A percentile compares a stretch with the other conserved stretches of the same genome.
phyloP scores from a whole-genome alignment of 1,140 invertebrate genomes.

The Plectrocnemia conspersa region DNA sequence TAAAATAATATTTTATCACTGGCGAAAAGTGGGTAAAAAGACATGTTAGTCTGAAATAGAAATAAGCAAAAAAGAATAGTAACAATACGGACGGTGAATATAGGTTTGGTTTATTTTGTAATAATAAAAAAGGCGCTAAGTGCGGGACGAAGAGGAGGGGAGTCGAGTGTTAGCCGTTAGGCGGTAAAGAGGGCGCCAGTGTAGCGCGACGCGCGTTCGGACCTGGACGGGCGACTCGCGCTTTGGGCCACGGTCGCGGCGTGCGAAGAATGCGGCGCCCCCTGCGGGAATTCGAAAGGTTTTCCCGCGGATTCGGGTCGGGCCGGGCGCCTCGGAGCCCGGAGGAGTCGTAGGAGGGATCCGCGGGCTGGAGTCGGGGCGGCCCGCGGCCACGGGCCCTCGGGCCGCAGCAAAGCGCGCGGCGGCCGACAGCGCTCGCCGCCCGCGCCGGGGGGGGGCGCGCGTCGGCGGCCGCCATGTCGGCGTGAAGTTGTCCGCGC shows the following conservation, averaged over 20 bases:
- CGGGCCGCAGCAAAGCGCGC: neutral
- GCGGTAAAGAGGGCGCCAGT: no score
- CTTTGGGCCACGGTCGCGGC: neutral
- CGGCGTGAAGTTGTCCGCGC: slow-evolving; percentile 38
- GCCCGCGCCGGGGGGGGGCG: slow-evolving; percentile 39
- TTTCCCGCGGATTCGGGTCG: neutral
- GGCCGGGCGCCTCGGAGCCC: slow-evolving; percentile 3
- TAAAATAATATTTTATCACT: no score
- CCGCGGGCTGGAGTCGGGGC: neutral
- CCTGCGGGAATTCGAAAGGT: neutral
- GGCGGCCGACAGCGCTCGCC: slow-evolving; percentile 15
- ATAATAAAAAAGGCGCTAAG: no score
- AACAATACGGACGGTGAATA: no score
- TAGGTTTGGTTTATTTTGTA: no score
- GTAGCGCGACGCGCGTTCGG: no score
- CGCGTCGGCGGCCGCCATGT: slow-evolving; percentile 37
- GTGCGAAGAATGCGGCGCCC: neutral
- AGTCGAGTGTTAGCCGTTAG: no score
- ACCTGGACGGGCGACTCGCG: slow-evolving; percentile 1
- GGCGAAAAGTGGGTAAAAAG: no score
- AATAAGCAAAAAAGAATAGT: no score
- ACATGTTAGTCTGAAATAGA: no score
- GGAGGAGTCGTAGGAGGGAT: neutral
- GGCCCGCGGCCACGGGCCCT: slow-evolving; percentile 27
- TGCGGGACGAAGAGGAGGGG: no score